Evolutionary conservation across 1,140 invertebrate genomes (phyloP), one percentile per base, ranked within the genome.

Genomic region (Holcopasites calliopsidis): DNA sequence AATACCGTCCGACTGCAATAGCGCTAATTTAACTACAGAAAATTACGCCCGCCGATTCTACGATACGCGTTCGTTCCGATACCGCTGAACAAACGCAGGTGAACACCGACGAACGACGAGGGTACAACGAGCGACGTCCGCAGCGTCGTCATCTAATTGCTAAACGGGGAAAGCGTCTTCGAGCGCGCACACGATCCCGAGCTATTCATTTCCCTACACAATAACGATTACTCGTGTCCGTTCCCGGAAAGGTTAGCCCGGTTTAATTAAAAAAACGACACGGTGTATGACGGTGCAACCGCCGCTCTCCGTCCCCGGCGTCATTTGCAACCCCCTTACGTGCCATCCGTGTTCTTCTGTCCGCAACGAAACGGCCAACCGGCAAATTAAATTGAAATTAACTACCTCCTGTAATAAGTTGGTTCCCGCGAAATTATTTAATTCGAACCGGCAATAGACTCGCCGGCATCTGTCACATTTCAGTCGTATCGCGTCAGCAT

Each of bases 321-420:
- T 7, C 35, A 2, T 13, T 1, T 38, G 18, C 10, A 18, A 23
- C 8, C 21, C 16, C 35, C 1, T 13, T 21, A 8, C 50, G 23
- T 42, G n/a, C 61, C 35, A 47, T 8, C 42, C 40, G 26, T n/a
- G 38, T 52, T 13, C 47, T 35, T 68, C 66, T 61, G 68, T 72
- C 54, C 80, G 74, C 77, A 49, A 69, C 72, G 82, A 77, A 84
- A 83, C 69, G 74, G 61, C 70, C 76, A 60, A 80, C 85, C 68
- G 65, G 77, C 76, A 80, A 86, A 86, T 87, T 86, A 86, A 86
- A 87, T 87, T 85, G 85, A 85, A 87, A 85, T 85, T 82, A 85
- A 85, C 81, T 85, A 83, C 73, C 79, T 87, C 79, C 75, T 77
- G 77, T 87, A 87, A 87, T 86, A 81, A 87, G 81, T 76, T 81